A percentile compares a stretch with the other conserved stretches of the same genome.
These are phyloP conservation scores for Leucosticte australis DNA, from an alignment of 2,113 vertebrate species.

Conservation along the genomic window DNA sequence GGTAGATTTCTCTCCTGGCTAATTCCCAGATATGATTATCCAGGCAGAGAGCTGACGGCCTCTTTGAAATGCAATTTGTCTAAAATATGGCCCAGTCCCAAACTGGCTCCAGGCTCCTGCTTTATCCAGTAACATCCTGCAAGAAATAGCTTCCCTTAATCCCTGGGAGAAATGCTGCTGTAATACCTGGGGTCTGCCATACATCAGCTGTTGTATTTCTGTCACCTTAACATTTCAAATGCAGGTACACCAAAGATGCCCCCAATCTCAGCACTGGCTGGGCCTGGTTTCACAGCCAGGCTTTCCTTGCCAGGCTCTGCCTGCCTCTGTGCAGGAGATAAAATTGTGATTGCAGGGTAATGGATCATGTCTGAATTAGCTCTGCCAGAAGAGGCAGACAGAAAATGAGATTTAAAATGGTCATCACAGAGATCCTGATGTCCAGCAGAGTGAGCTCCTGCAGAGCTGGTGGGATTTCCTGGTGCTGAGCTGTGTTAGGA, in stretches of 20 bases:
- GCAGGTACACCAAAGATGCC: neutral
- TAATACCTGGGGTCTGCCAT: neutral
- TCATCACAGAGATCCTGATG: neutral
- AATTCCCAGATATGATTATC: slow-evolving; percentile 35
- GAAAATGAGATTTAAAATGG: neutral
- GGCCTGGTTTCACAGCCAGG: neutral
- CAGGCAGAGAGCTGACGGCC: slow-evolving; percentile 12
- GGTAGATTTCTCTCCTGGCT: slow-evolving; percentile 8
- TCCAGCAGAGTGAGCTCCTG: neutral
- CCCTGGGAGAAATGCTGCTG: neutral
- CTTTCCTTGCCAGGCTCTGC: neutral
- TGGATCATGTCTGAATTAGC: neutral
- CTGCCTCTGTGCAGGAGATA: neutral
- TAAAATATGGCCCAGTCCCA: slow-evolving; percentile 27
- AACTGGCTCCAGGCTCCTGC: neutral
- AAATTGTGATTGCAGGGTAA: neutral
- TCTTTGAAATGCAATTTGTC: neutral
- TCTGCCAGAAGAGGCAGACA: neutral
- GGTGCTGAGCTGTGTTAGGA: neutral
- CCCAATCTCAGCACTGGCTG: neutral
- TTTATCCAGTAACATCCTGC: neutral
- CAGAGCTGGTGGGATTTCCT: neutral
- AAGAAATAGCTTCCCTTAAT: neutral
- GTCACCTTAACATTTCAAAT: neutral
- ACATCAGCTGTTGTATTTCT: neutral